Base-by-base conservation (phyloP, 2,888 invertebrate genomes). In the Heliothis peltigera region DNA sequence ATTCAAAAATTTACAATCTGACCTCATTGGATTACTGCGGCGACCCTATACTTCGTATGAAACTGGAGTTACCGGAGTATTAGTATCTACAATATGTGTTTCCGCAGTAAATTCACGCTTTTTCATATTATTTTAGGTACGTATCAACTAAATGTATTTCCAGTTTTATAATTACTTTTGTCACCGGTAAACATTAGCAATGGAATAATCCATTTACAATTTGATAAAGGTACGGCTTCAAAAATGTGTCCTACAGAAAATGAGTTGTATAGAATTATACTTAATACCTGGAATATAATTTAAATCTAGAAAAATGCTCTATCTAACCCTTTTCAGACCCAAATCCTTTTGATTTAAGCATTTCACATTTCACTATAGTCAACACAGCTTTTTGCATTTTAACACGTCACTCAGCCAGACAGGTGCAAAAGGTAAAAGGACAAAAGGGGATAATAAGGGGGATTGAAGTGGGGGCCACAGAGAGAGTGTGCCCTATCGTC, bases 401-500 rank as follows among this genome's bases (percentile, higher is more conserved):
- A 75, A 78, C 75, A 75, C 79, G 75, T 76, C 79, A 75, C 70
- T 74, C 74, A 72, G 70, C 79, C 77, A 85, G 84, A 85, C 87
- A 90, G 89, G 89, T 89, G 88, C 83, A 87, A 89, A 86, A 86
- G 84, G 83, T 79, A 86, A 87, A 87, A 87, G 87, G 82, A 90
- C 89, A 90, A 90, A 90, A 87, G 89, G 70, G 86, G 84, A 87
- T 89, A 88, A 88, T 87, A 89, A 90, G 84, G 82, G 81, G 84
- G 83, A 82, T 83, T 86, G 84, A 87, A 84, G 86, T 81, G 80
- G 72, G 64, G 81, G 84, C 82, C 84, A 83, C 87, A 86, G 84
- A 89, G 88, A 84, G 83, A 87, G 85, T 91, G 91, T 91, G 91
- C 90, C 86, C 86, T 91, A 91, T 91, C 91, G 84, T 82, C 80